Evolutionary conservation across 2,113 vertebrate genomes (phyloP).

Genomic region (Microcebus griseorufus): DNA sequence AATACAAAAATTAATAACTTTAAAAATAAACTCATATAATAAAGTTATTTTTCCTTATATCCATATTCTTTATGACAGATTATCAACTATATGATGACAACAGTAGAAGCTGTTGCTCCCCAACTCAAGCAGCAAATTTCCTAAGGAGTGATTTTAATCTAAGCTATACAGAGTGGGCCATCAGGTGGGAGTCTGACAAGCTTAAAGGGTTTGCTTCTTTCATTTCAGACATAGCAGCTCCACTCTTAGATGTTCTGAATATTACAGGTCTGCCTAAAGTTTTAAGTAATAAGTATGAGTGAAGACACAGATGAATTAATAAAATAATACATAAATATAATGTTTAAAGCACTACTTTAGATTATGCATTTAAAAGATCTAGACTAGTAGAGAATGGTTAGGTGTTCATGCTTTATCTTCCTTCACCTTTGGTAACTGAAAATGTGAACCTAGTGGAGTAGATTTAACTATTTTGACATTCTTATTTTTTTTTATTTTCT

Average conservation of each 20-base stretch:
- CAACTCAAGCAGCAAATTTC: not conserved
- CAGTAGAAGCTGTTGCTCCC: not conserved
- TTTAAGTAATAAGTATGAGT: not conserved
- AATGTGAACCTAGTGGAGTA: not conserved
- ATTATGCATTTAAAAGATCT: not conserved
- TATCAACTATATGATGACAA: not conserved
- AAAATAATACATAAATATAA: not conserved
- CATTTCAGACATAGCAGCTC: not conserved
- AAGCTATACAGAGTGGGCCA: not conserved
- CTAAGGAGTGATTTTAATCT: not conserved
- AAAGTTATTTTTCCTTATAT: not conserved
- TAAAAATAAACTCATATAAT: not conserved
- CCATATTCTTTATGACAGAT: not conserved
- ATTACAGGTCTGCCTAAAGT: not conserved
- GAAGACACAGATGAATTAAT: not conserved
- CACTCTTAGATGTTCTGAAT: not conserved
- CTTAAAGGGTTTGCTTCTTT: not conserved
- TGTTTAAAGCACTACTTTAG: not conserved
- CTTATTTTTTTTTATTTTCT: not conserved
- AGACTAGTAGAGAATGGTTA: not conserved
- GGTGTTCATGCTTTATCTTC: not conserved
- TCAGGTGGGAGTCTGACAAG: not conserved
- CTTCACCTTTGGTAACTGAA: not conserved
- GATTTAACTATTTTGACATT: not conserved
- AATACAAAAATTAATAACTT: not conserved